These are phyloP conservation scores for Sebastiscus tertius DNA, from an alignment of 2,797 vertebrate genomes.

Conservation along the genomic window DNA sequence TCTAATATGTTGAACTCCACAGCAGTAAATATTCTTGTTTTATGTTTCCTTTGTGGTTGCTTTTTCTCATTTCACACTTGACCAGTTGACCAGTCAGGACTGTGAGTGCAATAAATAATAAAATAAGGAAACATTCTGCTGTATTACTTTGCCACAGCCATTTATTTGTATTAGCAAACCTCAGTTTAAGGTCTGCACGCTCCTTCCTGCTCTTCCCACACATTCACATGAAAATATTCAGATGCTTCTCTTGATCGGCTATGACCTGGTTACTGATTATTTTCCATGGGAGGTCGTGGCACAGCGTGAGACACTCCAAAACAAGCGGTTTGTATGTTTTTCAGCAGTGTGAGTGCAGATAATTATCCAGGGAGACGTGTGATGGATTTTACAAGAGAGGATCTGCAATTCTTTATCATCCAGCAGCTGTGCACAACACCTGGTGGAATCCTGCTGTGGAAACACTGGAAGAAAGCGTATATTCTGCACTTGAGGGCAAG, in stretches of 20 bases:
- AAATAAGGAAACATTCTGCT: conserved; percentile 22
- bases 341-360: conserved; percentile 31
- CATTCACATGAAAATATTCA: conserved; percentile 25
- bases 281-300: conserved; percentile 20
- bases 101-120: conserved; percentile 29
- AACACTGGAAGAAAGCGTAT: conserved; percentile 9
- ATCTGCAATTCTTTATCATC: conserved; percentile 54
- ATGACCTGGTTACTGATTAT: conserved; percentile 24
- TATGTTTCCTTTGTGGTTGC: conserved; percentile 40
- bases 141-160: neutral
- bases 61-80: conserved; percentile 68
- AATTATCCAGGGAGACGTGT: conserved; percentile 46
- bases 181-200: neutral
- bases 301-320: conserved; percentile 41
- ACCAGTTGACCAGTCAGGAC: conserved; percentile 35
- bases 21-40: conserved; percentile 21
- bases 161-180: conserved; percentile 33
- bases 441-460: conserved; percentile 52
- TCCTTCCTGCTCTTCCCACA: neutral
- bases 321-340: conserved; percentile 57
- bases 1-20: neutral
- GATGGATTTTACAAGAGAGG: conserved; percentile 55
- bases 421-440: conserved; percentile 67
- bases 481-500: conserved; percentile 1
- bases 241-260: conserved; percentile 6